Conservation (phyloP, 2,113 vertebrate genomes). For the Struthio camelus region DNA sequence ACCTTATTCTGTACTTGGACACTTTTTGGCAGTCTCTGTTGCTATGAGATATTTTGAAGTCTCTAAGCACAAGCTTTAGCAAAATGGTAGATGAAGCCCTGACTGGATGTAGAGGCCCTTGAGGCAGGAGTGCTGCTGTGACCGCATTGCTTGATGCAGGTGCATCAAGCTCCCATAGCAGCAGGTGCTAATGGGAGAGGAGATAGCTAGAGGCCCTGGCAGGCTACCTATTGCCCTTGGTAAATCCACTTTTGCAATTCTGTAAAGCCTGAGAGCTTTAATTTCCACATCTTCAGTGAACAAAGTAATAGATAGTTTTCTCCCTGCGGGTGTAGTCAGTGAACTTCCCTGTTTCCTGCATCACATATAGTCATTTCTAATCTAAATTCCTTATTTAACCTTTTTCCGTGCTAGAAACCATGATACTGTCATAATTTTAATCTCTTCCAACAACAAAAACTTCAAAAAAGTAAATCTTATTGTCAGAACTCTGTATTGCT, state of each 20-base stretch:
- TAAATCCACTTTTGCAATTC: neutral
- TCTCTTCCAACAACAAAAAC: neutral
- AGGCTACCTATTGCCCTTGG: neutral
- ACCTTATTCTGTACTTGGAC: neutral
- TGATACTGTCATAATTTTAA: neutral
- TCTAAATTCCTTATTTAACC: neutral
- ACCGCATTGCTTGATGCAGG: neutral
- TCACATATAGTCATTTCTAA: neutral
- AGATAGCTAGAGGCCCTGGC: neutral
- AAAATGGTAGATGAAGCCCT: neutral
- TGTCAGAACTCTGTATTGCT: neutral
- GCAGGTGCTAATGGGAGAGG: neutral
- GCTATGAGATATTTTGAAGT: neutral
- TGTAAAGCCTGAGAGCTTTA: neutral
- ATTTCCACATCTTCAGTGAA: neutral
- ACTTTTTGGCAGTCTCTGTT: neutral
- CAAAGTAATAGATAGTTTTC: neutral
- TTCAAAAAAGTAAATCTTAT: neutral
- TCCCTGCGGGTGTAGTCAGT: neutral
- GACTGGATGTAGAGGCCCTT: rapidly evolving
- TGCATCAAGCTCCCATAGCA: neutral
- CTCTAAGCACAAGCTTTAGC: neutral
- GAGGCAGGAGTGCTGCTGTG: neutral
- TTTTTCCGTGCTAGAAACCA: neutral
- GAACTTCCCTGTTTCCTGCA: neutral